phyloP scores from a whole-genome alignment of 2,888 invertebrate species.

The Petrolisthes cinctipes region DNA sequence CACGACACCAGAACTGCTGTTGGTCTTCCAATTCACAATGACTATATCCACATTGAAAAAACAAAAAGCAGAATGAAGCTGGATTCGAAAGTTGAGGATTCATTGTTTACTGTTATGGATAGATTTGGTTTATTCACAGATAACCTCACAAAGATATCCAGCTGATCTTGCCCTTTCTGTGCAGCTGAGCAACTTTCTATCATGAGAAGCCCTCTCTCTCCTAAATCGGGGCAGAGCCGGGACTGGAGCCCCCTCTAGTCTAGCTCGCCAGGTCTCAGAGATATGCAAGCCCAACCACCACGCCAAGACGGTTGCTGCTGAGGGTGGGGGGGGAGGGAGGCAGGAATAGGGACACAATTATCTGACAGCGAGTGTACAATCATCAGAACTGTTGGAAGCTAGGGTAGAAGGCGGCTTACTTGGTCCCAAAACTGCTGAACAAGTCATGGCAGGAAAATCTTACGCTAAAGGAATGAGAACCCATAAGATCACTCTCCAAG shows the following conservation, averaged over 20 bases:
- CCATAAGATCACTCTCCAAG: slow-evolving; percentile 21
- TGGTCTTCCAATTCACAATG: slow-evolving; percentile 8
- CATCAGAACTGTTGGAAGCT: not conserved
- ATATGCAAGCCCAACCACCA: too few species aligned
- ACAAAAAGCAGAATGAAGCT: not conserved
- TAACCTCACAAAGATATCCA: not conserved
- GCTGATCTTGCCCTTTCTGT: slow-evolving; percentile 28
- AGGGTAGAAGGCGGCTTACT: slow-evolving; percentile 16
- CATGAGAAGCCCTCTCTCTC: too few species aligned
- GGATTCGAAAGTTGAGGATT: not conserved
- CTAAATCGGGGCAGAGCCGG: too few species aligned
- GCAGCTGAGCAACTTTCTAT: too few species aligned
- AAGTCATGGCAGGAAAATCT: slow-evolving; percentile 20
- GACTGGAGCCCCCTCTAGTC: too few species aligned
- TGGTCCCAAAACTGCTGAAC: slow-evolving; percentile 23
- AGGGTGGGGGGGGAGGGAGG: too few species aligned
- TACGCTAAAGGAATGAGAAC: slow-evolving; percentile 34
- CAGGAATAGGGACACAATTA: too few species aligned
- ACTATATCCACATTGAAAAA: slow-evolving; percentile 23
- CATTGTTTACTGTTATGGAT: not conserved
- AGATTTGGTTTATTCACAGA: slow-evolving; percentile 17
- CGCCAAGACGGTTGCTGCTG: too few species aligned
- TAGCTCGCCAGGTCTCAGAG: too few species aligned
- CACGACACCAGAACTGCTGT: slow-evolving; percentile 16
- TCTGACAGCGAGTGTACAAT: too few species aligned